Base-by-base conservation (phyloP, 2,113 vertebrate genomes). In the Dipodomys ordii region DNA sequence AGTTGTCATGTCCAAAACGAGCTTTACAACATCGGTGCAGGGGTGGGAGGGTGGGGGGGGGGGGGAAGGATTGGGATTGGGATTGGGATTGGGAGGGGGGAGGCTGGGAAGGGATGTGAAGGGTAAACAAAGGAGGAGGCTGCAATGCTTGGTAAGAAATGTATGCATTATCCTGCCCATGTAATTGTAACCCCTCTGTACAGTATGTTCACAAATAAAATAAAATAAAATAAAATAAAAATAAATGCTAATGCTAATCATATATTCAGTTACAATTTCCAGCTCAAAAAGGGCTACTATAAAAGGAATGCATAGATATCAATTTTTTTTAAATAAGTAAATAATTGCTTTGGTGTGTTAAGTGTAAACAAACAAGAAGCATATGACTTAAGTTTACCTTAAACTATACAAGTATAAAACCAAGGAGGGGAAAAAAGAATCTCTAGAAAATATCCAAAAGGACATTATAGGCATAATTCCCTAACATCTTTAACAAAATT, bases 321-420 rank as follows among this genome's bases (percentile, higher is more conserved):
- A 89, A 96, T 27, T 64, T 93, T 93, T 95, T 93, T 72, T 49
- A 9, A 57, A 57, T 15, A 57, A 57, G 77, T 46, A 85, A 87
- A 94, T 90, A 60, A 20, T 46, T 92, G 72, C 39, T 91, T 90
- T 96, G 39, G 46, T 96, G 88, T 92, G 13, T 87, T 93, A 90
- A 87, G 72, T 94, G 32, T 83, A 96, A 96, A 93, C 39, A 94
- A 93, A 88, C 22, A 72, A 92, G 93, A 86, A 86, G 72, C 72
- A 95, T 87, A 68, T 93, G 91, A 83, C 81, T 84, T 95, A 97
- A 89, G 96, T 96, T 96, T 94, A 30, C 57, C 57, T 91, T 94
- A 79, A 96, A 78, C 92, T 76, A 91, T 69, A 68, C 49, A 96
- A 89, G 69, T 92, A 80, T 87, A 92, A 93, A 93, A 94, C 30